Evolutionary conservation across 92 coral and sea anemone genomes (phyloP).

Genomic region (Paragorgia papillata): DNA sequence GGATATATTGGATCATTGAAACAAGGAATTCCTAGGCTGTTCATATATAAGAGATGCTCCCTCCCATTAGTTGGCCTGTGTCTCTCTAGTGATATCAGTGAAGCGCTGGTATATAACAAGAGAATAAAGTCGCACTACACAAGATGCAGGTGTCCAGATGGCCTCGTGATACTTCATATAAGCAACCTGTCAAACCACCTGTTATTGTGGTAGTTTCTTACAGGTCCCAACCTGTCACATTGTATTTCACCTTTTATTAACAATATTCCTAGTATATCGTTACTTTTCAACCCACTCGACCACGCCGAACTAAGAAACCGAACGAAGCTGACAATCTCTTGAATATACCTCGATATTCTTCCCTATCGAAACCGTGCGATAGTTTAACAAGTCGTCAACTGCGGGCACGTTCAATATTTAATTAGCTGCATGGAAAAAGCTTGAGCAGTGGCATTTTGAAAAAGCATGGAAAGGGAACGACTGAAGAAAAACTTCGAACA

Average conservation of each 20-base stretch:
- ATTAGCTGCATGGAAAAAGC: not conserved
- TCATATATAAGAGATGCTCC: too few relatives aligned
- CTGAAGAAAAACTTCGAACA: conserved; percentile 1
- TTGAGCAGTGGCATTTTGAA: not conserved
- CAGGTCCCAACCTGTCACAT: conserved; percentile 33
- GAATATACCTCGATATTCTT: too few relatives aligned
- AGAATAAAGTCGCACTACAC: too few relatives aligned
- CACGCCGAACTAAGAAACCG: too few relatives aligned
- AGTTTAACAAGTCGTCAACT: too few relatives aligned
- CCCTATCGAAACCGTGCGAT: too few relatives aligned
- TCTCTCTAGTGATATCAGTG: conserved; percentile 5
- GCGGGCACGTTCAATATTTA: not conserved
- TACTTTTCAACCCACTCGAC: too few relatives aligned
- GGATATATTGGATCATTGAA: too few relatives aligned
- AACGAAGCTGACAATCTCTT: too few relatives aligned
- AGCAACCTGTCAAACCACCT: conserved; percentile 38
- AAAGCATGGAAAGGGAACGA: not conserved
- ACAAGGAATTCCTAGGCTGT: too few relatives aligned
- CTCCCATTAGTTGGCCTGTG: too few relatives aligned
- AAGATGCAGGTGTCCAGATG: conserved; percentile 21
- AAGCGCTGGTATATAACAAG: not conserved
- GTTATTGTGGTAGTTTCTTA: conserved; percentile 2
- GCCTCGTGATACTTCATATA: conserved; percentile 14
- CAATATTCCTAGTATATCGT: too few relatives aligned
- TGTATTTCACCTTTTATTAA: not conserved